Evolutionary conservation across 2,113 vertebrate species (phyloP).

Genomic region (Ictalurus furcatus): DNA sequence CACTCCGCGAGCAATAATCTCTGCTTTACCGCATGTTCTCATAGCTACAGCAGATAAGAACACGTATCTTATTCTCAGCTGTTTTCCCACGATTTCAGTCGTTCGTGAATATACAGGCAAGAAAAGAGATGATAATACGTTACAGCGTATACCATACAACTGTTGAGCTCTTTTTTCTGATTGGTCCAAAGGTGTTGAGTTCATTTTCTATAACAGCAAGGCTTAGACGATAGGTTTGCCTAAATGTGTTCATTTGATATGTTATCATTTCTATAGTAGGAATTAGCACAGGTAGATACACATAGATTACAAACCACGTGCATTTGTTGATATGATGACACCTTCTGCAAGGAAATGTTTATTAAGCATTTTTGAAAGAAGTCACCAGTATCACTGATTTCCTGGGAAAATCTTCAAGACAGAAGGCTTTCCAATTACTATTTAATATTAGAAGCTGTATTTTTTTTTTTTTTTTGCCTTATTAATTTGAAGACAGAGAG

Average conservation of each 20-base stretch:
- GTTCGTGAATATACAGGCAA: neutral
- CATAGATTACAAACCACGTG: neutral
- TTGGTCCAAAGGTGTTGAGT: neutral
- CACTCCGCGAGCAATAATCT: slow-evolving; percentile 24
- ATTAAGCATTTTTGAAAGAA: neutral
- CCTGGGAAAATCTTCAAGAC: neutral
- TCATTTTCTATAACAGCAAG: neutral
- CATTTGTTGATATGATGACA: neutral
- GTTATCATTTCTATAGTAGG: neutral
- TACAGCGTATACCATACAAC: neutral
- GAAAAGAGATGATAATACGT: neutral
- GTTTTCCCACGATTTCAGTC: neutral
- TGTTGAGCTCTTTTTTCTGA: neutral
- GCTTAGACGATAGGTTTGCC: neutral
- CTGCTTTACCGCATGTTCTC: slow-evolving; percentile 18
- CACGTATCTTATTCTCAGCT: slow-evolving; percentile 4
- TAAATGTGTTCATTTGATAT: neutral
- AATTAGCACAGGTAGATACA: no score
- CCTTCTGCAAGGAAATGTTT: neutral
- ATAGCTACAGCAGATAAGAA: slow-evolving; percentile 14
- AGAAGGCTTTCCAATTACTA: neutral
- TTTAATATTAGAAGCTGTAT: neutral
- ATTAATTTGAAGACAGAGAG: neutral
- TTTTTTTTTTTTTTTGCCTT: neutral
- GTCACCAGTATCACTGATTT: neutral